Percentiles rank a stretch among this genome's conserved stretches.
phyloP scores from a whole-genome alignment of 2,113 vertebrate species.

The Syngnathoides biaculeatus region DNA sequence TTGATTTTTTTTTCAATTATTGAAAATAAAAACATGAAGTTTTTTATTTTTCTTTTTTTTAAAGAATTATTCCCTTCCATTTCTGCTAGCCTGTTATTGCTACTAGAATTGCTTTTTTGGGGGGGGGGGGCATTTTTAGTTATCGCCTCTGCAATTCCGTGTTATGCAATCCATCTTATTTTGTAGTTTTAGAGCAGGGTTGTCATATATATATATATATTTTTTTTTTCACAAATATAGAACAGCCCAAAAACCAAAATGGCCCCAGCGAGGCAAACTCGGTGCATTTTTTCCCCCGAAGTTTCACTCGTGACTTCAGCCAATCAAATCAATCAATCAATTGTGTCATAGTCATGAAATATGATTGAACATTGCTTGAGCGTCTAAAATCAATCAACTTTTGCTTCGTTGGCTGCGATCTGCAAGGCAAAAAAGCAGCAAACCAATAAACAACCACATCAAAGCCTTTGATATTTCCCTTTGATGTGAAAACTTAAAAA shows the following conservation, averaged over 20 bases:
- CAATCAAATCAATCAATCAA: neutral
- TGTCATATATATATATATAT: too few species aligned
- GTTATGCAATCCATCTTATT: neutral
- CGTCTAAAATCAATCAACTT: neutral
- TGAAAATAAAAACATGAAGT: neutral
- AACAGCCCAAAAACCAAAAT: neutral
- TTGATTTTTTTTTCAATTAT: neutral
- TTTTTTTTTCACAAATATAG: neutral
- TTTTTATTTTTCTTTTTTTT: neutral
- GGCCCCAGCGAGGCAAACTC: neutral
- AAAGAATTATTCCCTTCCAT: neutral
- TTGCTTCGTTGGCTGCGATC: neutral
- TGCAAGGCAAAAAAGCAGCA: neutral
- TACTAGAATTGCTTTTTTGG: neutral
- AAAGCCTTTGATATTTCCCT: neutral
- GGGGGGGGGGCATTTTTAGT: too few species aligned
- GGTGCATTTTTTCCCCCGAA: neutral
- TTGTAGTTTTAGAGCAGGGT: neutral
- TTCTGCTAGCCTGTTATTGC: neutral
- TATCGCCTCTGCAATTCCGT: neutral
- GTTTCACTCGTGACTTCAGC: neutral
- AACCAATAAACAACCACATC: neutral
- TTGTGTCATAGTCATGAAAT: neutral
- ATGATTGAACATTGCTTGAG: neutral
- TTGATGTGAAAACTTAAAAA: neutral